These are phyloP conservation scores for Trochalopteron elliotii DNA, from an alignment of 2,113 vertebrate genomes.

Conservation along the genomic window DNA sequence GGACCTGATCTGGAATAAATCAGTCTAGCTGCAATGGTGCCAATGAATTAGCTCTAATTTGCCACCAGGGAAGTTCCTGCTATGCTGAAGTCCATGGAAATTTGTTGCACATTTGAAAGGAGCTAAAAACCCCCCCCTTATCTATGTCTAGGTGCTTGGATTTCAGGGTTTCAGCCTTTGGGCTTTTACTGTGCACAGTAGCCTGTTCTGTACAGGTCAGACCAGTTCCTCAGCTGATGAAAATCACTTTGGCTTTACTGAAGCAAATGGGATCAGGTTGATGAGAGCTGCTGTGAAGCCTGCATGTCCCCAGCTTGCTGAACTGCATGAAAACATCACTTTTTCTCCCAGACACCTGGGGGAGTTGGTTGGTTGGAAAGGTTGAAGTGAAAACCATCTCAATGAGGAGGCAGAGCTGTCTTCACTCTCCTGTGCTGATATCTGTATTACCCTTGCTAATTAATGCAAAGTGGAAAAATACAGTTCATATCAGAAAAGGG, in stretches of 20 bases:
- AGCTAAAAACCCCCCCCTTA: neutral
- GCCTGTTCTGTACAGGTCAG: neutral
- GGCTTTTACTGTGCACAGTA: neutral
- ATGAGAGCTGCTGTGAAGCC: neutral
- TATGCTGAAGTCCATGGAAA: neutral
- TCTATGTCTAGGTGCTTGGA: neutral
- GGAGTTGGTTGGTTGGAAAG: neutral
- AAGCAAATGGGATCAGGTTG: neutral
- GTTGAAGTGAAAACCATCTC: neutral
- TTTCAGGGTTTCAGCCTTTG: neutral
- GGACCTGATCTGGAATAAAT: neutral
- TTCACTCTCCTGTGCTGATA: neutral
- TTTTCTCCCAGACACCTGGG: neutral
- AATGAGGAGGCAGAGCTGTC: neutral
- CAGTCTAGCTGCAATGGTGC: neutral
- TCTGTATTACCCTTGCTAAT: neutral
- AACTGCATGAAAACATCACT: neutral
- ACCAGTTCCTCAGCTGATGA: constrained; percentile 14
- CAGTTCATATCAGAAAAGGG: neutral
- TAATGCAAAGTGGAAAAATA: neutral
- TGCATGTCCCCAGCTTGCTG: neutral
- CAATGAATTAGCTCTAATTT: neutral
- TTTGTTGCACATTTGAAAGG: neutral
- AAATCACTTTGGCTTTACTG: neutral
- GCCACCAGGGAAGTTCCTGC: neutral